phyloP scores from a whole-genome alignment of 2,888 invertebrate genomes.

The Sinohyriopsis cumingii region DNA sequence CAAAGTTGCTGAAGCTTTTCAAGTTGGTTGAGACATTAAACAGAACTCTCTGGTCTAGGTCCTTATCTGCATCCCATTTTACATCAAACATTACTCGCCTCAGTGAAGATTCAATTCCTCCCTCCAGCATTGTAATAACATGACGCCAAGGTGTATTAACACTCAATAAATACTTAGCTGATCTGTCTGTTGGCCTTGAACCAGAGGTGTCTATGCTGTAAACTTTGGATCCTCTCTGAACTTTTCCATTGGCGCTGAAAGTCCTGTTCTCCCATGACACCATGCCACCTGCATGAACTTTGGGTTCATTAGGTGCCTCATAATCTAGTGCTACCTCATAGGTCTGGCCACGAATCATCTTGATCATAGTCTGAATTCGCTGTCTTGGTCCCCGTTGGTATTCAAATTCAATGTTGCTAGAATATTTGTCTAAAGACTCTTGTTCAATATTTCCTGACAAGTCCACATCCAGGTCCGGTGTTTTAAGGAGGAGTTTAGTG shows the following conservation, averaged over 20 bases:
- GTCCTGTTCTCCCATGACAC: slow-evolving; percentile 22
- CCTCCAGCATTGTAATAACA: slow-evolving; percentile 28
- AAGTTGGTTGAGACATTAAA: slow-evolving; percentile 29
- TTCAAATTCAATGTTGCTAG: slow-evolving; percentile 36
- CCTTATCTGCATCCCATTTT: slow-evolving; percentile 52
- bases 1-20: slow-evolving; percentile 36
- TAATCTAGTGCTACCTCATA: slow-evolving; percentile 29
- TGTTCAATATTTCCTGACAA: slow-evolving; percentile 32
- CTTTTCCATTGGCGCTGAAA: slow-evolving; percentile 19
- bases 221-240: slow-evolving; percentile 21
- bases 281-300: slow-evolving; percentile 18
- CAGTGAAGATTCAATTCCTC: slow-evolving; percentile 15
- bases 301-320: slow-evolving; percentile 23
- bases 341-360: slow-evolving; percentile 23
- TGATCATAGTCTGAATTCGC: slow-evolving; percentile 27
- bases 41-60: slow-evolving; percentile 35
- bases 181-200: slow-evolving; percentile 13
- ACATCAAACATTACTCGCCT: slow-evolving; percentile 35
- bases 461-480: slow-evolving; percentile 27
- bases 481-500: slow-evolving; percentile 18
- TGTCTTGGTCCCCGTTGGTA: slow-evolving; percentile 31
- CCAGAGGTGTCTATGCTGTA: slow-evolving; percentile 21
- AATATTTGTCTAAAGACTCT: slow-evolving; percentile 30
- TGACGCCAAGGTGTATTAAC: slow-evolving; percentile 35
- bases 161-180: slow-evolving; percentile 20